A percentile compares a stretch with the other conserved stretches of the same genome.
Conservation (phyloP, 1,140 invertebrate species). For the Pseudomyrmex cubaensis region DNA sequence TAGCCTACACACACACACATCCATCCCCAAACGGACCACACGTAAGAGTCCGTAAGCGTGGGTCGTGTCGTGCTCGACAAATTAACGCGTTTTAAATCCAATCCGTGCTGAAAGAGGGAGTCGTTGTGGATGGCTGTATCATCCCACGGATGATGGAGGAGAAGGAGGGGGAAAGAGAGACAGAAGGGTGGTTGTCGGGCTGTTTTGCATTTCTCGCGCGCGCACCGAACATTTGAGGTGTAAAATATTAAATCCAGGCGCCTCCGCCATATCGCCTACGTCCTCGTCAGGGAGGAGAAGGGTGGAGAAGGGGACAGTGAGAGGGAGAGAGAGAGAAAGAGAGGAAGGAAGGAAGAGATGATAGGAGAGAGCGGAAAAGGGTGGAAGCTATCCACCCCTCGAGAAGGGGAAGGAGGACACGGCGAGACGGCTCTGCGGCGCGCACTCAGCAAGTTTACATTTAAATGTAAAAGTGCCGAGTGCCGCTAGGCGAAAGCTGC, state of each 20-base stretch:
- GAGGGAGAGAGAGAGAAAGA: not conserved
- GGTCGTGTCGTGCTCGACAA: slow-evolving; percentile 78
- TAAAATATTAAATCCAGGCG: slow-evolving; percentile 84
- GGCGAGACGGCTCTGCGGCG: slow-evolving; percentile 72
- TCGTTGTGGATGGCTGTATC: slow-evolving; percentile 51
- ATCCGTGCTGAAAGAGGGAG: slow-evolving; percentile 78
- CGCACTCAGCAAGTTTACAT: slow-evolving; percentile 85
- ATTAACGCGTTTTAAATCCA: slow-evolving; percentile 85
- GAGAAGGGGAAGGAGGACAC: slow-evolving; percentile 67
- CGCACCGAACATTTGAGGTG: slow-evolving; percentile 83
- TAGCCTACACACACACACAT: slow-evolving; percentile 67
- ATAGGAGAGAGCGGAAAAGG: slow-evolving; percentile 30
- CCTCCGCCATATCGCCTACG: slow-evolving; percentile 74
- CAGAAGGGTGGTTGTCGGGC: slow-evolving; percentile 66
- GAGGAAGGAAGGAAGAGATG: slow-evolving; percentile 6
- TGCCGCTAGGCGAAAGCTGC: slow-evolving; percentile 81
- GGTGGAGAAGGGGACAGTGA: slow-evolving; percentile 32
- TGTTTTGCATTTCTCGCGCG: slow-evolving; percentile 82
- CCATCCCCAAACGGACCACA: slow-evolving; percentile 69
- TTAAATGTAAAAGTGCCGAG: slow-evolving; percentile 86
- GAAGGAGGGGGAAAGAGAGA: not conserved
- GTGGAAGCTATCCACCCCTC: slow-evolving; percentile 47
- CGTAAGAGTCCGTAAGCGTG: slow-evolving; percentile 70
- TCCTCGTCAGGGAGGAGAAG: slow-evolving; percentile 44
- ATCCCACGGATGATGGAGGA: not conserved